Evolutionary conservation across 2,797 vertebrate species (phyloP), one percentile per base, ranked within the genome.

Genomic region (Xiphophorus birchmanni): DNA sequence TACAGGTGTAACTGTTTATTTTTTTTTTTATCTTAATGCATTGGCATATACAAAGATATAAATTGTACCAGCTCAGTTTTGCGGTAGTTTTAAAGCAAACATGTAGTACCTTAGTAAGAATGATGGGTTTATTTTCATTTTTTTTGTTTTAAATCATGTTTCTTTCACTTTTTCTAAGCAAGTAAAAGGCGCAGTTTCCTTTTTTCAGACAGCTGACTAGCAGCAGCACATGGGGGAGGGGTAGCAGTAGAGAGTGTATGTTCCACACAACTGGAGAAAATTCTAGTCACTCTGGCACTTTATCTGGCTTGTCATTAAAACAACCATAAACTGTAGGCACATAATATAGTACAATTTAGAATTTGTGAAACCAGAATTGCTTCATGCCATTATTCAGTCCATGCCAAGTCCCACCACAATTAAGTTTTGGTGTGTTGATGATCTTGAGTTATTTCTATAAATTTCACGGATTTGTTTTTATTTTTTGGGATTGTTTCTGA

Each of bases 181-280:
- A 29, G 12, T 29, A 13, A 32, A 13, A 29, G 15, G 13, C 47
- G 13, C 4, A 47, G 15, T 72, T n/a, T 42, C 26, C n/a, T 44
- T 21, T 23, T 48, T n/a, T 15, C 23, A 47, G 26, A 47, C 44
- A 29, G 69, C 69, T 73, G 67, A 45, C 23, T 1, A 71, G 26
- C 69, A 73, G 5, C 69, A 73, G 11, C 44, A 73, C 0, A 0
- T 47, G 21, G 37, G 37, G 37, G 21, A 67, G 21, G 37, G 65
- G 21, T 12, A 69, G 1, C 32, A 4, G 10, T 26, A n/a, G 23
- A 44, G 13, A 45, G 12, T 29, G 5, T 29, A 47, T 42, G 21
- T 23, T 69, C 65, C 23, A 72, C 40, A 29, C 23, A 72, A n/a
- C 42, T 72, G 69, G 42, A 72, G 42, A 72, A 72, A 73, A 47